Base-by-base conservation (phyloP, 2,797 vertebrate species). In the Tadarida brasiliensis region DNA sequence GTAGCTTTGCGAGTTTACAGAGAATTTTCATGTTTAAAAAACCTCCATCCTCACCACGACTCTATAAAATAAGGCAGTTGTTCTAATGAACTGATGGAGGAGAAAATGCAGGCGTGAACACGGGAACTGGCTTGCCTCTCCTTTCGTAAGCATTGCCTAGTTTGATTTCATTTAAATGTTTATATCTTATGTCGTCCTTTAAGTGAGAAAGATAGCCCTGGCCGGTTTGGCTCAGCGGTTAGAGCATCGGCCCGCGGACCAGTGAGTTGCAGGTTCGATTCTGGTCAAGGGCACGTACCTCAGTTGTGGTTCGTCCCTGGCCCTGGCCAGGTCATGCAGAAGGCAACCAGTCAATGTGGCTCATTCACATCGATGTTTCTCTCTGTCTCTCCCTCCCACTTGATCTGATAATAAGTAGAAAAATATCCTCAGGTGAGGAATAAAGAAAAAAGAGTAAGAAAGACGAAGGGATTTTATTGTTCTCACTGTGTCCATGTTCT, bases 131-230 rank as follows among this genome's bases (percentile, higher is more conserved):
- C 17, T 92, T 92, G 14, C 22, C 15, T 90, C 11, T 14, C 6
- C 30, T 81, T 9, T 78, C 6, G 44, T 24, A 86, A 54, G 39
- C 11, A 19, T 93, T 57, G 20, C 30, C 8, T 68, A 35, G 35
- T 84, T 92, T 67, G 16, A 68, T 68, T 94, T 95, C 80, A 74
- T 61, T 88, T 74, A 35, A 63, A 80, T 89, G 8, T 61, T 57
- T 87, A 3, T 47, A 49, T 78, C 39, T 92, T 70, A 44, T 33
- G 65, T 67, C 33, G n/a, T 67, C n/a, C n/a, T 67, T 67, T 67
- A 33, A 61, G 30, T 57, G 92, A 80, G 83, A 88, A 74, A 81
- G 47, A 54, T 9, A 44, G 39, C 39, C 39, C 39, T 44, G 39
- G 39, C 39, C 7, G 39, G 39, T 44, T 44, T 44, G 3, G 39